These are phyloP conservation scores for Phoebastria nigripes DNA, from an alignment of 2,797 vertebrate genomes.

Conservation along the genomic window DNA sequence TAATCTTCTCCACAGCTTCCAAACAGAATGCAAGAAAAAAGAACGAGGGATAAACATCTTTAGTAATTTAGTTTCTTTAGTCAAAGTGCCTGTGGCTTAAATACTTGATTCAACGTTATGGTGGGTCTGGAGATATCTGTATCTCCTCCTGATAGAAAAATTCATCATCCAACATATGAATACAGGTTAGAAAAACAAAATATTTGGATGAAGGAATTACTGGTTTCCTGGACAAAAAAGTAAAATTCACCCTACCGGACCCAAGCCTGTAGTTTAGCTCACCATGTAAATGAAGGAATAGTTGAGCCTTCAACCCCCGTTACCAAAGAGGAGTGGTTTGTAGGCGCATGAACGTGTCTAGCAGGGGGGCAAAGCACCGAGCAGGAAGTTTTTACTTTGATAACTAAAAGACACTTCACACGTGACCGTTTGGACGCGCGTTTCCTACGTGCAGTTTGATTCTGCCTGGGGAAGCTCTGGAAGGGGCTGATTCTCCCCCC, in stretches of 20 bases:
- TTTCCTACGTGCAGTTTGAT: too few species aligned
- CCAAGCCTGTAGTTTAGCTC: background rate
- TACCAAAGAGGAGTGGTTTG: background rate
- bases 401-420: background rate
- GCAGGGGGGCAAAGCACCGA: background rate
- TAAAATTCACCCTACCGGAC: background rate
- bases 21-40: background rate
- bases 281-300: fast-evolving
- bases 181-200: background rate
- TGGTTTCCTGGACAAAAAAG: background rate
- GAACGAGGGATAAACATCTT: background rate
- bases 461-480: background rate
- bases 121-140: background rate
- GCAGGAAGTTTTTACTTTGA: background rate
- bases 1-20: background rate
- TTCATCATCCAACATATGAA: background rate
- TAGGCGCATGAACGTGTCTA: background rate
- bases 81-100: background rate
- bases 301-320: background rate
- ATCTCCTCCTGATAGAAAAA: background rate
- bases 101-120: fast-evolving
- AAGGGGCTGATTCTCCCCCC: background rate
- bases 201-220: background rate
- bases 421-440: too few species aligned
- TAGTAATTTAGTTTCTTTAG: background rate